Base-by-base conservation (phyloP, 2,888 invertebrate species). In the Sesia bembeciformis region DNA sequence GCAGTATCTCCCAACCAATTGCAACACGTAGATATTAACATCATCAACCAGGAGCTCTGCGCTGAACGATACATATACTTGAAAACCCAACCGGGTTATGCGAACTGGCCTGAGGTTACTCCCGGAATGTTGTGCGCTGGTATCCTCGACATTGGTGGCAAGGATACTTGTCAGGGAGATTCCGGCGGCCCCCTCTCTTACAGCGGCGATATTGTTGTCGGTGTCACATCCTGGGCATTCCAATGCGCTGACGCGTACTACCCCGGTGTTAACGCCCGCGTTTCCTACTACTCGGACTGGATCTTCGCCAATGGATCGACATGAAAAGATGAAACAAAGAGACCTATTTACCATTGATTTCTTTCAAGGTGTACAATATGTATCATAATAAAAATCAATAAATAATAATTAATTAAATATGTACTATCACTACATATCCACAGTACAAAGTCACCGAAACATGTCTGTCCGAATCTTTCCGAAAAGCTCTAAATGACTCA, bases 191-290 rank as follows among this genome's bases (percentile, higher is more conserved):
- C 91, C n/a, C 68, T 90, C 52, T 75, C 73, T 7, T 72, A 82
- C 67, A 60, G 69, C 40, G 70, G 76, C 39, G 57, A 76, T 54
- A 68, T 79, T 54, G 57, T 88, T 52, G 78, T 90, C 58, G 90
- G 90, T 23, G 62, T 91, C 59, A 80, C 82, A 6, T 90, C 90
- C 39, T 90, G 90, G 84, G 90, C 89, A 60, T 80, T 67, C 60
- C 72, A 79, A 23, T 91, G 91, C 63, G 90, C 84, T 4, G 64
- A 83, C 58, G 64, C 73, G 3, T 61, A 62, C 60, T 90, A 84
- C 66, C 91, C 91, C 4, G 90, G 90, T 42, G 89, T 91, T 53
- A 89, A 81, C 63, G 79, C 84, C 5, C 81, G 90, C 50, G 85
- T 91, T 58, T 72, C 79, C 3, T 4, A 52, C 0, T 75, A 70